Base-by-base conservation (phyloP, 2,888 invertebrate genomes). In the Catocala fraxini region DNA sequence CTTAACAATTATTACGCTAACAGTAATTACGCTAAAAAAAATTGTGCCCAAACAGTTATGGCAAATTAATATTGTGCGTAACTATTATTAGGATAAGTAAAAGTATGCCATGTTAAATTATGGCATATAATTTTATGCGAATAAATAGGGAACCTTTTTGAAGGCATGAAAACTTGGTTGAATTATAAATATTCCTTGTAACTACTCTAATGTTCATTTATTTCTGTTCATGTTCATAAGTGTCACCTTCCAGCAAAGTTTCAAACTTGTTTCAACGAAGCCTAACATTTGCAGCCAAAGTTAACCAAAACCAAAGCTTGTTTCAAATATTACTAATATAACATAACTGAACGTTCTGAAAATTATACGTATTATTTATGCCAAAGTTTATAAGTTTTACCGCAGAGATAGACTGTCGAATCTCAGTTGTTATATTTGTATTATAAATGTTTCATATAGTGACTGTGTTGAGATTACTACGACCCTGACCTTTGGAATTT, bases 271-370 rank as follows among this genome's bases (percentile, higher is more conserved):
- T 52, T 47, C 35, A 41, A 45, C 13, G n/a, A 13, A 33, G 15
- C 53, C 34, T 35, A 47, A 53, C 53, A 53, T 47, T 59, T 48
- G n/a, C 47, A 48, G 42, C 10, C 15, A 13, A 43, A 56, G 56
- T 56, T 42, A 55, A 6, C 39, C 41, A 10, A 47, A 46, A 15
- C 25, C 51, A 51, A 58, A 46, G 47, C 51, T 51, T 33, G 35
- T 33, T 9, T 47, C 15, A 25, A 51, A 47, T 41, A 41, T 51
- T 46, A 51, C 12, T 51, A 13, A 46, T 39, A 39, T 39, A 39
- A 39, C 35, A 39, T 6, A 39, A 39, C 35, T 39, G 35, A 57
- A 57, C n/a, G 51, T 57, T 51, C 6, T 12, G 42, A 51, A 43
- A 42, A 43, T 48, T 42, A 46, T 15, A 48, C 25, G 47, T 25